Evolutionary conservation across 2,888 invertebrate genomes (phyloP).

Genomic region (Drosophila mimetica): DNA sequence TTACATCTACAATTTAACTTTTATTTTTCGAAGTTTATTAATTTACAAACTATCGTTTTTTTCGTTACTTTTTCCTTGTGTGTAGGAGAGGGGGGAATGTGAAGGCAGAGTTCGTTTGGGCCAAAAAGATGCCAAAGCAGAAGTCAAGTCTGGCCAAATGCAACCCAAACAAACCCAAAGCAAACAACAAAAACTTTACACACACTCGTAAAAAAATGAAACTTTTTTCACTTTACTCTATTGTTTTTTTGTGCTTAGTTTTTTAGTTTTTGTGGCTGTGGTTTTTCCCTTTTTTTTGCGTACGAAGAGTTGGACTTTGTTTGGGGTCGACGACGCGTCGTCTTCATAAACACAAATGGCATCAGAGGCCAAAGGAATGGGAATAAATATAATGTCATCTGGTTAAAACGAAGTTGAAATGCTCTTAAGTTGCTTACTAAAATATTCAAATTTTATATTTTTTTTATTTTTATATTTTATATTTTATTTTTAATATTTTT

Average conservation of each 20-base stretch:
- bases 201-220: conserved; percentile 29
- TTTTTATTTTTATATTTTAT: background rate
- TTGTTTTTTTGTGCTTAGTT: conserved; percentile 10
- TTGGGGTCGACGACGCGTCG: conserved; percentile 43
- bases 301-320: conserved; percentile 23
- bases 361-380: conserved; percentile 47
- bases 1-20: background rate
- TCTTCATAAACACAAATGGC: conserved; percentile 59
- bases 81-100: background rate
- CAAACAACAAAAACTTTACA: conserved; percentile 38
- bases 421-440: background rate
- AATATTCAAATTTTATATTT: too few relatives aligned
- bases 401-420: conserved; percentile 6
- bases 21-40: background rate
- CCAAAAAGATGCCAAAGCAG: conserved; percentile 60
- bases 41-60: background rate
- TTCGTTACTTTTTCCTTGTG: background rate
- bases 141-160: conserved; percentile 68
- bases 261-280: conserved; percentile 26
- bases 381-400: conserved; percentile 23
- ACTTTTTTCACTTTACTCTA: conserved; percentile 33
- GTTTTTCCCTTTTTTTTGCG: conserved; percentile 9
- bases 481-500: background rate
- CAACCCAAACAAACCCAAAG: conserved; percentile 64
- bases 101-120: conserved; percentile 55